Base-by-base conservation (phyloP, 2,888 invertebrate genomes). In the Pomacea canaliculata region DNA sequence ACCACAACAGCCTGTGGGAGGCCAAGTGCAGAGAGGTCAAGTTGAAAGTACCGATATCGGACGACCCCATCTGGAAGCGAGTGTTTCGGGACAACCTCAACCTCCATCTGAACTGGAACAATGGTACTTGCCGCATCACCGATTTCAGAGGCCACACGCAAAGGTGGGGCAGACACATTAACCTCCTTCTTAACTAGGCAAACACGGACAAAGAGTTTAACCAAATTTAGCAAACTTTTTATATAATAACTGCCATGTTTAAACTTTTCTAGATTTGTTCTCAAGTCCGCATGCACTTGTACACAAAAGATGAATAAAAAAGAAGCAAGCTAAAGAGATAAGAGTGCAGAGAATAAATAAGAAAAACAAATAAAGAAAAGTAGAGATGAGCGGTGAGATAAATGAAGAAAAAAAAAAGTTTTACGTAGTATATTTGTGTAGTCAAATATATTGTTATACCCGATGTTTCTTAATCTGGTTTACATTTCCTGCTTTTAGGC, bases 111-210 rank as follows among this genome's bases (percentile, higher is more conserved):
- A 89, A 90, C 84, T 90, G 89, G 89, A 82, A 83, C 67, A 83
- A 80, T 68, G 89, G 88, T 9, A 79, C 79, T 48, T 89, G 84
- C 76, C 77, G 79, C 23, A 83, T 85, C 13, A 79, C 85, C 1
- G 86, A 87, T 76, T 82, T 88, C 71, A 84, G 83, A 77, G 89
- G 89, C 37, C 89, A 90, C 79, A 81, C 84, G 56, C 84, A 87
- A 68, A 88, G 83, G 89, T 89, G 80, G 78, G 82, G 76, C 37
- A 7, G 63, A 56, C 10, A 8, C 51, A 8, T 37, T 5, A 37
- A 37, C 5, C 37, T 37, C 60, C 16, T 19, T 60, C 7, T 2
- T 60, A 7, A 60, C 67, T 27, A 23, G 0, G 23, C 23, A 23
- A 23, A 23, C 23, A 23, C 67, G n/a, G 23, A n/a, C 16, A 2